phyloP scores from a whole-genome alignment of 2,797 vertebrate genomes.

The Hafferia zeledoni region DNA sequence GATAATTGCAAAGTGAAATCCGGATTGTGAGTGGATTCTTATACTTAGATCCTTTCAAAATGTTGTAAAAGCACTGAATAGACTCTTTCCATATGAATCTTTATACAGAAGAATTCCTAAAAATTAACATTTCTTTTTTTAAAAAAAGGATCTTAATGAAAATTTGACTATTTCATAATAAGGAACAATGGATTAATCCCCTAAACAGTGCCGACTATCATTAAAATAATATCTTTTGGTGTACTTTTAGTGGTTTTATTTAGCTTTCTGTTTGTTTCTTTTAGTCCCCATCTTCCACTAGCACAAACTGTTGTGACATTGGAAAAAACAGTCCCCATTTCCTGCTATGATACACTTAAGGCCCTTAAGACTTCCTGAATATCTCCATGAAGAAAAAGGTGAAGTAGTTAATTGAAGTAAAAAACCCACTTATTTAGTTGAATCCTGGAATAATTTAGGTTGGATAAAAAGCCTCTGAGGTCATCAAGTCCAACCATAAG shows the following conservation, averaged over 20 bases:
- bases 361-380: neutral
- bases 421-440: neutral
- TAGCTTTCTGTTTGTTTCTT: neutral
- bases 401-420: neutral
- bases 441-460: neutral
- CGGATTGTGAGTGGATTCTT: neutral
- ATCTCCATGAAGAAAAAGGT: neutral
- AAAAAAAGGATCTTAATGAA: neutral
- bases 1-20: neutral
- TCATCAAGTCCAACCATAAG: accelerated
- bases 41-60: neutral
- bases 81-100: neutral
- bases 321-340: neutral
- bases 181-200: neutral
- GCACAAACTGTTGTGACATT: neutral
- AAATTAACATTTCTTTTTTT: neutral
- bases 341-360: neutral
- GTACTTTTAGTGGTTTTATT: neutral
- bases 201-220: neutral
- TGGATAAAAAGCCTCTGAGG: neutral
- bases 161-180: neutral
- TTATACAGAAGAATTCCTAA: neutral
- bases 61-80: neutral
- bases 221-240: neutral
- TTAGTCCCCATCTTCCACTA: neutral